Percentiles rank a stretch among this genome's conserved stretches.
Evolutionary conservation across 64 coral and sea anemone genomes (phyloP).

Genomic region (Actinia equina): DNA sequence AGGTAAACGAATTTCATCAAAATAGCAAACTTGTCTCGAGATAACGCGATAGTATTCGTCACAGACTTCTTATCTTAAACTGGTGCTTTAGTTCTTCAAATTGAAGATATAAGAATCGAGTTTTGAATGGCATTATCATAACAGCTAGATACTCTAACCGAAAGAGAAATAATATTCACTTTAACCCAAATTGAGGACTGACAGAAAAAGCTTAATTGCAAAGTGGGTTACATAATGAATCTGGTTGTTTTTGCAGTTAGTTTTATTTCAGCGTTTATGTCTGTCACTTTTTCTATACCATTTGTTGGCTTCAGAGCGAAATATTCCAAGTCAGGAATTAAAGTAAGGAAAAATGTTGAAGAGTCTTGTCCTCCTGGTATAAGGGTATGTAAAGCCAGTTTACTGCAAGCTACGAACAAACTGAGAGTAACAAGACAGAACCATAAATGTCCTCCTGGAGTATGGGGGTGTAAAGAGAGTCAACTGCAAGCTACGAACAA

Average conservation of each 20-base stretch:
- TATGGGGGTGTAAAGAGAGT: constrained; percentile 31
- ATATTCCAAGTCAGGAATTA: neutral
- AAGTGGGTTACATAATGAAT: neutral
- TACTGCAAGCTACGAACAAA: neutral
- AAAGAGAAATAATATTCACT: neutral
- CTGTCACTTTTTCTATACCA: neutral
- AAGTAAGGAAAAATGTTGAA: neutral
- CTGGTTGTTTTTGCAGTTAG: neutral
- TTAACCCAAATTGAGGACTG: neutral
- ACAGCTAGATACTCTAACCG: neutral
- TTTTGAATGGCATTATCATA: neutral
- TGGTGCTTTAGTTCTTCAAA: neutral
- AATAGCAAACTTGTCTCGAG: neutral
- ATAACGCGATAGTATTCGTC: neutral
- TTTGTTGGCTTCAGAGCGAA: neutral
- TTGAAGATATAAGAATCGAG: neutral
- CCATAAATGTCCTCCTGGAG: constrained; percentile 6
- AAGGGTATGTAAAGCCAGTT: neutral
- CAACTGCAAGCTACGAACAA: no score
- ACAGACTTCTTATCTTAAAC: neutral
- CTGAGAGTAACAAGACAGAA: constrained; percentile 21
- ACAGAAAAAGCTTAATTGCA: neutral
- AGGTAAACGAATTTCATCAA: neutral
- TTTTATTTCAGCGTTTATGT: neutral
- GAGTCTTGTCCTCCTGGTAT: constrained; percentile 35